A percentile compares a stretch with the other conserved stretches of the same genome.
Conservation (phyloP, 2,113 vertebrate genomes). For the Eurypyga helias region DNA sequence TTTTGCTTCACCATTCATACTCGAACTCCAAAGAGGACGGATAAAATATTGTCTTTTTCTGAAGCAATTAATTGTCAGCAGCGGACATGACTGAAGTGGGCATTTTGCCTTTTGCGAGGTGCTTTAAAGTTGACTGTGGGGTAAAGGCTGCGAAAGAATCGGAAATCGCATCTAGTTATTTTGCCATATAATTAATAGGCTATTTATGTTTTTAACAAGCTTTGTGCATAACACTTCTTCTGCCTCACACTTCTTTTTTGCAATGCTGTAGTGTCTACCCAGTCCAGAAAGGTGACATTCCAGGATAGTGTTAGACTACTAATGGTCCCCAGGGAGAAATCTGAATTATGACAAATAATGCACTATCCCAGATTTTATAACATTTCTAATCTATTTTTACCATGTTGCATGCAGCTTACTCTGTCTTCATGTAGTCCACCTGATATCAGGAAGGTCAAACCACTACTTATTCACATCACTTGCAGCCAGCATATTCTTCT, state of each 20-base stretch:
- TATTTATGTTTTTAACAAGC: background rate
- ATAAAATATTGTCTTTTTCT: conserved; percentile 85
- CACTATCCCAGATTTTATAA: conserved; percentile 8
- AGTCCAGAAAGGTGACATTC: conserved; percentile 9
- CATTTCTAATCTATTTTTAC: conserved; percentile 52
- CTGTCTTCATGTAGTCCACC: conserved; percentile 43
- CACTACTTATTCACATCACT: conserved; percentile 56
- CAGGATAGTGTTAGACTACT: background rate
- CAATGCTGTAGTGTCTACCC: background rate
- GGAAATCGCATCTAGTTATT: background rate
- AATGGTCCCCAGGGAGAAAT: conserved; percentile 20
- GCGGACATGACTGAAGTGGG: conserved; percentile 65
- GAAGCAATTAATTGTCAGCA: conserved; percentile 82
- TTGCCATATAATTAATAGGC: conserved; percentile 12
- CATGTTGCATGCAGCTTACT: conserved; percentile 18
- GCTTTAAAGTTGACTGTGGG: conserved; percentile 43
- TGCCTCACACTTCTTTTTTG: background rate
- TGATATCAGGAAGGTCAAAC: conserved; percentile 69
- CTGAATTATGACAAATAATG: conserved; percentile 47
- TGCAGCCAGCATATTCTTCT: conserved; percentile 62
- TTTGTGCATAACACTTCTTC: background rate
- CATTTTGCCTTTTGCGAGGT: conserved; percentile 63
- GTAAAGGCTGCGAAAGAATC: background rate
- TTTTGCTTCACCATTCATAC: conserved; percentile 80
- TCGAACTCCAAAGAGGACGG: conserved; percentile 79